phyloP scores from a whole-genome alignment of 1,140 invertebrate genomes.

The Bilobella aurantiaca region DNA sequence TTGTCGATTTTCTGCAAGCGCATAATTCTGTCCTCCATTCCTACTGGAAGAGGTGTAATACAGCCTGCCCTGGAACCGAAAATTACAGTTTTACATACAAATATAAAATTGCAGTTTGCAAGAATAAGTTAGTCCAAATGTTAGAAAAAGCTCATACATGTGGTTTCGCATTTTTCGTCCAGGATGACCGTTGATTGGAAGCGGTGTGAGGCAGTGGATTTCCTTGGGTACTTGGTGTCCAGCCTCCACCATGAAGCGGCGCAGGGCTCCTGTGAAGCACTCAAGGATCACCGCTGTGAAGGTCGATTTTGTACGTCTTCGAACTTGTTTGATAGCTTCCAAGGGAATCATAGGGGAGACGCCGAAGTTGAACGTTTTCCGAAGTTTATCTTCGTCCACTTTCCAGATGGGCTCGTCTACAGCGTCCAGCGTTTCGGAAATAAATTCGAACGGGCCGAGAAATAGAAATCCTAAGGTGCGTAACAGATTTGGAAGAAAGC shows the following conservation, averaged over 20 bases:
- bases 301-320: neutral
- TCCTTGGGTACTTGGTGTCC: neutral
- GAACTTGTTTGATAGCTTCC: neutral
- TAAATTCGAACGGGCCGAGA: neutral
- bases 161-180: constrained; percentile 6
- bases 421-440: constrained; percentile 3
- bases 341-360: neutral
- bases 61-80: neutral
- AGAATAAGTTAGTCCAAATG: neutral
- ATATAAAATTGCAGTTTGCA: no score
- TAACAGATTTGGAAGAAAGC: neutral
- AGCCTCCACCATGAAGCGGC: neutral
- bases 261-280: neutral
- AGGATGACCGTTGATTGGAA: constrained; percentile 1
- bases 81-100: neutral
- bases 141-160: neutral
- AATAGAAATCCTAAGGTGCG: neutral
- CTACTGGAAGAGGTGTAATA: neutral
- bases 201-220: constrained; percentile 4
- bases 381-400: neutral
- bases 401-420: neutral
- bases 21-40: neutral
- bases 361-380: neutral
- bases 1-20: neutral
- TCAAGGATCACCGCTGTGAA: neutral